Percentiles rank a stretch among this genome's conserved stretches.
These are phyloP conservation scores for Rhinolophus sinicus DNA, from an alignment of 2,113 vertebrate genomes.

Conservation along the genomic window DNA sequence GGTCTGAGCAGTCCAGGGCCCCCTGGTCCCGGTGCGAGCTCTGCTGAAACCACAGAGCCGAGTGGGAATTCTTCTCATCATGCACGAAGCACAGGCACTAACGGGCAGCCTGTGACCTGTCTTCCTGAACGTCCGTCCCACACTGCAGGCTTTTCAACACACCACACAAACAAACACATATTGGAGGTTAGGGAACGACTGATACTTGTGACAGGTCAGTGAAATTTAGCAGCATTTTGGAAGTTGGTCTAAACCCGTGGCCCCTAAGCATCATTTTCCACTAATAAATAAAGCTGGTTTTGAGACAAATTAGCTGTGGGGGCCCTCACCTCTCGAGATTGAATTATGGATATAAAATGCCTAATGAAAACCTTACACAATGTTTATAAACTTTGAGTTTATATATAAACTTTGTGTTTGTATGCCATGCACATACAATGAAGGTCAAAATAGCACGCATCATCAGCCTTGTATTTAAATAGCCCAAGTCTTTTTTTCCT, in stretches of 20 bases:
- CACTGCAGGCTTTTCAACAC: neutral
- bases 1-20: neutral
- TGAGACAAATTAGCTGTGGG: neutral
- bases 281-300: neutral
- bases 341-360: neutral
- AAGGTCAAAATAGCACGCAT: neutral
- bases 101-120: accelerated
- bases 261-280: neutral
- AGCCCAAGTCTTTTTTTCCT: neutral
- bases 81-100: accelerated
- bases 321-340: neutral
- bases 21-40: neutral
- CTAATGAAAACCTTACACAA: neutral
- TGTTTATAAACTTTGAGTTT: neutral
- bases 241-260: neutral
- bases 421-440: neutral
- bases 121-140: neutral
- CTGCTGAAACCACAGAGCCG: neutral
- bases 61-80: neutral
- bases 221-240: neutral
- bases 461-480: neutral
- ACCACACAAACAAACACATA: neutral
- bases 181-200: neutral
- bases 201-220: neutral
- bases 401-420: too few relatives aligned